A percentile compares a stretch with the other conserved stretches of the same genome.
Evolutionary conservation across 2,888 invertebrate genomes (phyloP).

Genomic region (Halictus quadricinctus): DNA sequence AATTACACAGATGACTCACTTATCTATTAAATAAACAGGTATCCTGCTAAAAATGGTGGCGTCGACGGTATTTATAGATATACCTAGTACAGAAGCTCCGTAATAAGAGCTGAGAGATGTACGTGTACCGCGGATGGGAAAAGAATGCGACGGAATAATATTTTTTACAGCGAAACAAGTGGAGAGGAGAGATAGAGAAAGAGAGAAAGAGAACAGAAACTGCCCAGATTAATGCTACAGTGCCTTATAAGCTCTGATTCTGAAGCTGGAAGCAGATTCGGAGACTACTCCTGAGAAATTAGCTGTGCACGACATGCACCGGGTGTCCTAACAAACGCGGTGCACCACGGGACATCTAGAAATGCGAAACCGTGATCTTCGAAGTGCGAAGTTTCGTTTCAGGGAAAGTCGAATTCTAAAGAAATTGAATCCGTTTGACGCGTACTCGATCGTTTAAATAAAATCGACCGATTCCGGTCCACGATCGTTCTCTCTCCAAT

Average conservation of each 20-base stretch:
- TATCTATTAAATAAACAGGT: not conserved
- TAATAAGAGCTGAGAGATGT: not conserved
- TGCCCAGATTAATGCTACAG: not conserved
- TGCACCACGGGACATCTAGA: not conserved
- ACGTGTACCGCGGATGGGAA: not conserved
- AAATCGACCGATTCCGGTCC: not conserved
- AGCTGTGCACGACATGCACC: not conserved
- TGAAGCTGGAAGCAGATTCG: not conserved
- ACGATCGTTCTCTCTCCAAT: not conserved
- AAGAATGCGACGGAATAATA: not conserved
- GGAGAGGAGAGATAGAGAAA: not conserved
- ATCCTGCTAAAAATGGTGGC: not conserved
- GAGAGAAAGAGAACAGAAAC: not conserved
- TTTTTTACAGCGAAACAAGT: not conserved
- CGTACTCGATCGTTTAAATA: not conserved
- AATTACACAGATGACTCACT: not conserved
- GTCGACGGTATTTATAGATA: conserved; percentile 5
- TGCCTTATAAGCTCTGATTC: conserved; percentile 9
- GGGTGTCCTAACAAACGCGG: not conserved
- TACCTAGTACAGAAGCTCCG: not conserved
- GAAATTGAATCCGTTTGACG: not conserved
- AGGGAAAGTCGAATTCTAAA: too few relatives aligned
- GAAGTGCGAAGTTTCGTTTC: not conserved
- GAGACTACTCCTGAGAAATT: conserved; percentile 12
- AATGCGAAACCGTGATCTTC: not conserved